A percentile compares a stretch with the other conserved stretches of the same genome.
phyloP scores from a whole-genome alignment of 64 coral and sea anemone genomes.

The Montipora cactus region DNA sequence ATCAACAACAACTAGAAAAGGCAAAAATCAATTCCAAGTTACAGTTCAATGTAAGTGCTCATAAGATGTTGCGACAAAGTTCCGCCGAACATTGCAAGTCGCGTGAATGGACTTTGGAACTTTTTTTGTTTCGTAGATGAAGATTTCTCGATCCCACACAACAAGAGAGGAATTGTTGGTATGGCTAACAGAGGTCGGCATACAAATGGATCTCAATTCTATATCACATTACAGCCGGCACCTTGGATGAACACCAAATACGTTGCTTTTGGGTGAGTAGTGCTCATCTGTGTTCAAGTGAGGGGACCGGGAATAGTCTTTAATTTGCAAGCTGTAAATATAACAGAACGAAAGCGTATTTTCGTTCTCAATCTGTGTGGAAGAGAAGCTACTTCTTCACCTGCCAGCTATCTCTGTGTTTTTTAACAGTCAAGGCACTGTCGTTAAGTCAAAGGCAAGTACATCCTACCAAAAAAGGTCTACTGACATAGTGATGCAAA shows the following conservation, averaged over 20 bases:
- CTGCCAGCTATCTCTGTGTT: too few species aligned
- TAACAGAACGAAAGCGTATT: too few species aligned
- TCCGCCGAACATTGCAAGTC: neutral
- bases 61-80: neutral
- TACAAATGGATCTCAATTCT: conserved; percentile 98
- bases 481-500: neutral
- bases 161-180: conserved; percentile 88
- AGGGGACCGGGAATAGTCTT: too few species aligned
- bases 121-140: conserved; percentile 73
- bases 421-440: too few species aligned
- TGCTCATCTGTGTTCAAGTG: too few species aligned
- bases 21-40: too few species aligned
- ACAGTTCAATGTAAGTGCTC: neutral
- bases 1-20: too few species aligned
- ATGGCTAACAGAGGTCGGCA: conserved; percentile 99
- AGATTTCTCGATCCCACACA: conserved; percentile 93
- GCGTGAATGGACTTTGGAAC: neutral
- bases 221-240: conserved; percentile 92
- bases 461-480: too few species aligned
- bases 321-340: too few species aligned
- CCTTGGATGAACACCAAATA: conserved; percentile 99
- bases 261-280: conserved; percentile 95
- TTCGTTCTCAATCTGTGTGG: too few species aligned
- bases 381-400: too few species aligned
- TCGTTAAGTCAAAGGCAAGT: too few species aligned